Evolutionary conservation across 1,140 invertebrate genomes (phyloP), one percentile per base, ranked within the genome.

Genomic region (Sminthurides bifidus): DNA sequence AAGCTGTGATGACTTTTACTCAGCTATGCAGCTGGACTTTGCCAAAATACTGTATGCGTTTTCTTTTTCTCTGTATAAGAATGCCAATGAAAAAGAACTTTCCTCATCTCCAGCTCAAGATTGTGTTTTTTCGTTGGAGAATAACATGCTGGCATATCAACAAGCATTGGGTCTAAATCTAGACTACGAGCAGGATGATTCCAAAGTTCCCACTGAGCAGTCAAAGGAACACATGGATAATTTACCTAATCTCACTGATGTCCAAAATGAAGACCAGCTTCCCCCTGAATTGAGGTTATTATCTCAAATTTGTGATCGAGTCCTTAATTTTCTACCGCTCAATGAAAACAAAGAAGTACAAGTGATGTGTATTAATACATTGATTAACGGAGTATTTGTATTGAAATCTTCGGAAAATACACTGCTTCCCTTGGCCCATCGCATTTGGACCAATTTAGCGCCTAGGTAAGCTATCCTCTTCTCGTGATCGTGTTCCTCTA

Each of bases 161-260:
- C 57, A 71, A 62, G 62, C 65, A 66, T 62, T 65, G 56, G 59
- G 68, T 30, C 59, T 67, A 49, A 65, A 68, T 56, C 69, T 65
- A 38, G 68, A 65, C 48, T 66, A 66, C 66, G 68, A 68, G 61
- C 62, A 59, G 40, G 69, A 71, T 60, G 68, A 70, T 15, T 27
- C 41, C 52, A 59, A 45, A 37, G 55, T 61, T 61, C 60, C 30
- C 48, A 49, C 10, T 26, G n/a, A n/a, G n/a, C n/a, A n/a, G n/a
- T n/a, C 2, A 10, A 45, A 30, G n/a, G 40, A 48, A 17, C 43
- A 24, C 15, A 15, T 4, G 3, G 8, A 40, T 19, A 23, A 21
- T 27, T 19, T 10, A 27, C 41, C 10, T 24, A 19, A 35, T n/a
- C n/a, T n/a, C n/a, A n/a, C n/a, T n/a, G n/a, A n/a, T n/a, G n/a